Conservation (phyloP, 2,888 invertebrate genomes). For the Meganola albula region DNA sequence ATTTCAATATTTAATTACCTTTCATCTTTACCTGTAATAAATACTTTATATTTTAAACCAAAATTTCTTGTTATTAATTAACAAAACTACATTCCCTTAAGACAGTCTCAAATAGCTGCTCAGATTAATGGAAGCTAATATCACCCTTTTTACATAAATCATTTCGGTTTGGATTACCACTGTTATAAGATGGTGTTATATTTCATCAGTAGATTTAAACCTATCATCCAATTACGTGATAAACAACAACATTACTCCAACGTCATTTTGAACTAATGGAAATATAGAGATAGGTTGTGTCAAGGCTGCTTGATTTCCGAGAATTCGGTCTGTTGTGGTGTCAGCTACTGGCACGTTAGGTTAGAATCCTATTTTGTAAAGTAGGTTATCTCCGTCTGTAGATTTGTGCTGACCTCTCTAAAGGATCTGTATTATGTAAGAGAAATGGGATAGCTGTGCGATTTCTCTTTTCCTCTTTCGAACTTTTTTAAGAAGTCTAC, state of each 20-base stretch:
- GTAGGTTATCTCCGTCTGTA: slow-evolving; percentile 17
- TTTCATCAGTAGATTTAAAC: slow-evolving; percentile 19
- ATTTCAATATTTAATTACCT: not conserved
- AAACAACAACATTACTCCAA: too few relatives aligned
- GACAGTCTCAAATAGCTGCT: slow-evolving; percentile 16
- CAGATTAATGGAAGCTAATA: slow-evolving; percentile 21
- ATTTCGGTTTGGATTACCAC: slow-evolving; percentile 26
- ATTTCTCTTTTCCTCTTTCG: too few relatives aligned
- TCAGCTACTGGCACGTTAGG: slow-evolving; percentile 14
- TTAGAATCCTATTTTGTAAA: slow-evolving; percentile 13
- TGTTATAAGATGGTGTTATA: slow-evolving; percentile 20
- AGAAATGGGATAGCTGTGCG: too few relatives aligned
- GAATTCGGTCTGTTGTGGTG: too few relatives aligned
- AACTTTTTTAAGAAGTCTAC: too few relatives aligned
- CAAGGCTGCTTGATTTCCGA: too few relatives aligned
- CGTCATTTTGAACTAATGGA: too few relatives aligned
- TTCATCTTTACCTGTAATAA: too few relatives aligned
- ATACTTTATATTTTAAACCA: too few relatives aligned
- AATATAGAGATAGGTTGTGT: too few relatives aligned
- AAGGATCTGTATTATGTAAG: slow-evolving; percentile 12
- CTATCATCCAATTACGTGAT: too few relatives aligned
- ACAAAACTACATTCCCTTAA: slow-evolving; percentile 16
- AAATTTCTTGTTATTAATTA: slow-evolving; percentile 7
- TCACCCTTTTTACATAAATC: slow-evolving; percentile 29
- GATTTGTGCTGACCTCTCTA: slow-evolving; percentile 7